These are phyloP conservation scores for Dipodomys spectabilis DNA, from an alignment of 2,113 vertebrate species.

Conservation along the genomic window DNA sequence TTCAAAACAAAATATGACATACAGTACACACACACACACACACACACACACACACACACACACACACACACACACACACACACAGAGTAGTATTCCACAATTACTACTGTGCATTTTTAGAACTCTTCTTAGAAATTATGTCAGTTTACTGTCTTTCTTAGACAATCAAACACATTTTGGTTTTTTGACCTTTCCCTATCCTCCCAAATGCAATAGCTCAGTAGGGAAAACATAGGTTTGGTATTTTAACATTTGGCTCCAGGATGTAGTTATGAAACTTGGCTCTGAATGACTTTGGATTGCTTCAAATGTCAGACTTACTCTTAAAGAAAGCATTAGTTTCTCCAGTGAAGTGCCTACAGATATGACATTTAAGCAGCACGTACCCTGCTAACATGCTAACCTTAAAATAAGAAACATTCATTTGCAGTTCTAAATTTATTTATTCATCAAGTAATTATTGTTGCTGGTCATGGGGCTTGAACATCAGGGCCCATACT, in stretches of 20 bases:
- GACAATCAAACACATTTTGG: constrained; percentile 39
- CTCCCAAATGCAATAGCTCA: background rate
- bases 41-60: too few relatives aligned
- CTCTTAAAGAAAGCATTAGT: constrained; percentile 42
- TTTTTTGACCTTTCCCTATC: constrained; percentile 11
- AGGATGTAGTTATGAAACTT: constrained; percentile 40
- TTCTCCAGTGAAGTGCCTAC: background rate
- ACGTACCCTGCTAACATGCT: background rate
- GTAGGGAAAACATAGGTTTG: constrained; percentile 35
- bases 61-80: too few relatives aligned
- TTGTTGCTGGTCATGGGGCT: too few relatives aligned
- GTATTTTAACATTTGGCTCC: constrained; percentile 28
- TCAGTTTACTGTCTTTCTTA: background rate
- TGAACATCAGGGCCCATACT: too few relatives aligned
- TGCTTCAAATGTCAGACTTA: background rate
- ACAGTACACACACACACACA: too few relatives aligned
- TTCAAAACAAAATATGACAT: background rate
- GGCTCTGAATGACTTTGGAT: constrained; percentile 4
- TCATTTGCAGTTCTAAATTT: background rate
- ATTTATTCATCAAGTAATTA: background rate
- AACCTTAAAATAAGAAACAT: constrained; percentile 29
- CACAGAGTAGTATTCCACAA: too few relatives aligned
- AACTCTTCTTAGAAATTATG: constrained; percentile 26
- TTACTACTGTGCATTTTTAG: background rate
- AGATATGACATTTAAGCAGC: background rate